These are phyloP conservation scores for Chirona hameri DNA, from an alignment of 2,888 invertebrate species.

Conservation along the genomic window DNA sequence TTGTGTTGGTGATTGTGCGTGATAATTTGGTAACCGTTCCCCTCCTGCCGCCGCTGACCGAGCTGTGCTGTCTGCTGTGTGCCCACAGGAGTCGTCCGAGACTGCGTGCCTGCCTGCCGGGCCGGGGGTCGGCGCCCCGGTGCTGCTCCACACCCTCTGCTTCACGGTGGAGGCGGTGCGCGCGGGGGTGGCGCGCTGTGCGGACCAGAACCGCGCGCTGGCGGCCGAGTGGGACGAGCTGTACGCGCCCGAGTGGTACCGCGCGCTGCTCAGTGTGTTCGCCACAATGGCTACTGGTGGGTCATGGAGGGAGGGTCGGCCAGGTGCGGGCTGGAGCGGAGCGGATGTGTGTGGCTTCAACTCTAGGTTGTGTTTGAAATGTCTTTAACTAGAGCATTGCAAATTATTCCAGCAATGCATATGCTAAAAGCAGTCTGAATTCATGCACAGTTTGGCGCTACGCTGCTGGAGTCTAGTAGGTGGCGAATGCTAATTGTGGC, in stretches of 20 bases:
- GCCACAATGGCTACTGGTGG: not conserved
- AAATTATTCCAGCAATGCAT: too few species aligned
- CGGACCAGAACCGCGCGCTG: not conserved
- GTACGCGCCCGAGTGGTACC: slow-evolving; percentile 25
- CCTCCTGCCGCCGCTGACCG: not conserved
- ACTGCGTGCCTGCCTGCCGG: not conserved
- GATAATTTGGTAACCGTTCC: too few species aligned
- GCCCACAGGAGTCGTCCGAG: not conserved
- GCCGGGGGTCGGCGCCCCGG: not conserved
- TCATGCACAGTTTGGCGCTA: too few species aligned
- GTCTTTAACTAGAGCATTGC: too few species aligned
- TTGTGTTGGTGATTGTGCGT: too few species aligned
- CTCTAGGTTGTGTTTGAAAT: too few species aligned
- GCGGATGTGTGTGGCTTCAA: too few species aligned
- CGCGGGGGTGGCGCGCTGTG: not conserved
- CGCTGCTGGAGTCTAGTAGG: too few species aligned
- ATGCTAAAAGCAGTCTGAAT: too few species aligned
- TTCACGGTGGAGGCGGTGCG: not conserved
- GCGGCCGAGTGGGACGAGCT: slow-evolving; percentile 25
- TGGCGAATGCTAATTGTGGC: too few species aligned
- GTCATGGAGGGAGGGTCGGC: not conserved
- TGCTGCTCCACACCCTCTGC: slow-evolving; percentile 1
- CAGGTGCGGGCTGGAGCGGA: too few species aligned
- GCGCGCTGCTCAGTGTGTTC: not conserved
- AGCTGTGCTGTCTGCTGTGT: not conserved